Percentiles rank a stretch among this genome's conserved stretches.
These are phyloP conservation scores for Atopsyche davidsoni DNA, from an alignment of 1,140 invertebrate species.

Conservation along the genomic window DNA sequence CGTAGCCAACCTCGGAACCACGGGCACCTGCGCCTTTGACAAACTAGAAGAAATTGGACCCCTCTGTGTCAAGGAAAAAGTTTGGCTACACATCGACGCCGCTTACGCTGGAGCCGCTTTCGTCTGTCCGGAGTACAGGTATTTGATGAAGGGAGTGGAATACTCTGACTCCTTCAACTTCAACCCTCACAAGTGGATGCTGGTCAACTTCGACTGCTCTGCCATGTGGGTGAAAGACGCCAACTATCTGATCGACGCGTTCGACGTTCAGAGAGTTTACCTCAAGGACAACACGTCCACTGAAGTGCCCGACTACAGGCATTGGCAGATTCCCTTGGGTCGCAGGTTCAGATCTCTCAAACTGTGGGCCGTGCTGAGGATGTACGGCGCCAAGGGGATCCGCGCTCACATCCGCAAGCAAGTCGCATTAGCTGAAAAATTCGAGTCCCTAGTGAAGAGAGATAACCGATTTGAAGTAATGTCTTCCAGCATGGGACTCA, in stretches of 20 bases:
- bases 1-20: conserved; percentile 85
- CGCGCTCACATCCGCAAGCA: conserved; percentile 72
- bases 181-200: conserved; percentile 89
- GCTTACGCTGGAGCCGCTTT: conserved; percentile 85
- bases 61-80: conserved; percentile 65
- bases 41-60: conserved; percentile 73
- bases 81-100: conserved; percentile 87
- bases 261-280: conserved; percentile 91
- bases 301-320: conserved; percentile 79
- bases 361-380: conserved; percentile 87
- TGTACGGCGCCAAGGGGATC: conserved; percentile 75
- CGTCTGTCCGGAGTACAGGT: conserved; percentile 82
- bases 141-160: conserved; percentile 74
- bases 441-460: conserved; percentile 60
- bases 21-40: conserved; percentile 89
- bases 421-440: conserved; percentile 67
- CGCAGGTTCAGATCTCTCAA: conserved; percentile 87
- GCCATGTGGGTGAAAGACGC: conserved; percentile 81
- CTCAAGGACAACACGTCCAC: conserved; percentile 66
- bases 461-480: conserved; percentile 78
- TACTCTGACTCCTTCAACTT: conserved; percentile 81
- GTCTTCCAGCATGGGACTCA: conserved; percentile 68
- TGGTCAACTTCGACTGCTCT: conserved; percentile 89
- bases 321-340: conserved; percentile 91
- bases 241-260: conserved; percentile 72